phyloP scores from a whole-genome alignment of 2,888 invertebrate genomes.

The Cancer borealis region DNA sequence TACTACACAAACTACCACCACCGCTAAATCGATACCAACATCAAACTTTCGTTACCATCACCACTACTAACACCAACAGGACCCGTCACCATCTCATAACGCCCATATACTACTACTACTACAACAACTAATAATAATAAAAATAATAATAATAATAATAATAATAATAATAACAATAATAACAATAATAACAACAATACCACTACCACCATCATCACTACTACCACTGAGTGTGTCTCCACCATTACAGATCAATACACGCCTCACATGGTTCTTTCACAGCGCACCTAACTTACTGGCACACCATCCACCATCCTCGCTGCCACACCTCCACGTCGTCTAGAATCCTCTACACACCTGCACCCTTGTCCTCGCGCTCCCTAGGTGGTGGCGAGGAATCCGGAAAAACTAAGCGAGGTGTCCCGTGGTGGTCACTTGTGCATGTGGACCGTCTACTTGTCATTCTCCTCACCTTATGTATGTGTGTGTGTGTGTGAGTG shows the following conservation, averaged over 20 bases:
- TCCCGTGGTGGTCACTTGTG: not conserved
- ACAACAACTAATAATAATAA: too few relatives aligned
- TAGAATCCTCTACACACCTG: not conserved
- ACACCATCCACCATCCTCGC: not conserved
- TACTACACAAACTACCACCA: not conserved
- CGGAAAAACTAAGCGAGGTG: not conserved
- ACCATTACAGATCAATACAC: slow-evolving; percentile 22
- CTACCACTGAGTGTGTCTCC: not conserved
- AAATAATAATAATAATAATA: too few relatives aligned
- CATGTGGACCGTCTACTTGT: not conserved
- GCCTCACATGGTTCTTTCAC: slow-evolving; percentile 10
- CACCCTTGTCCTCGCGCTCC: not conserved
- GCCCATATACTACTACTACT: too few relatives aligned
- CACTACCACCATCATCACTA: not conserved
- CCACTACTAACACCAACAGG: too few relatives aligned
- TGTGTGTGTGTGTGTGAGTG: slow-evolving; percentile 37
- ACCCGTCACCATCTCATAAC: too few relatives aligned
- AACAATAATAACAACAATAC: not conserved
- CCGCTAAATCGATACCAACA: not conserved
- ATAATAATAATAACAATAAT: too few relatives aligned
- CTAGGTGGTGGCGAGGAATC: not conserved
- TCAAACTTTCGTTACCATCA: too few relatives aligned
- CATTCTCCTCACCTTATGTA: not conserved
- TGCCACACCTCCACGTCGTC: not conserved
- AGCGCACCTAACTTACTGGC: not conserved